Base-by-base conservation (phyloP, 2,888 invertebrate genomes). In the Cordylochernes scorpioides region DNA sequence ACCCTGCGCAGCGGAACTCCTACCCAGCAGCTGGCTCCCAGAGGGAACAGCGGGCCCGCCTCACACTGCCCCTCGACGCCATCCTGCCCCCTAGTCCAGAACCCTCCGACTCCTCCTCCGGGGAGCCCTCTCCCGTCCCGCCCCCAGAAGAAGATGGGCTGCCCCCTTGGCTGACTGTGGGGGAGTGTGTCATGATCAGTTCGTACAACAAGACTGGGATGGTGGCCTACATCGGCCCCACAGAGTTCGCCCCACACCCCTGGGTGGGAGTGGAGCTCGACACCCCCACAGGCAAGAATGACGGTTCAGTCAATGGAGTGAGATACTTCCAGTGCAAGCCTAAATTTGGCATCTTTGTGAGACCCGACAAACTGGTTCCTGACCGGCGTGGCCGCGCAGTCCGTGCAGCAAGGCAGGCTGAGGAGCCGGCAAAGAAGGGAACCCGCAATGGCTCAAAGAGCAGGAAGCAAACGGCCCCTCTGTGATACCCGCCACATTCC, bases 191-290 rank as follows among this genome's bases (percentile, higher is more conserved):
- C 31, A 62, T 72, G 45, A 70, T 80, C 45, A 67, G 78, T 41
- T 74, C 80, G 36, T 72, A 71, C 51, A 72, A 71, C 53, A 68
- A 68, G 42, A 69, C 73, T 25, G 82, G 82, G 34, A 67, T 74
- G 6, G 68, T 84, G 36, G 71, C 72, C 12, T 82, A 70, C 51
- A 61, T 80, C 32, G 82, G 84, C 15, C 65, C 67, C 40, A 78
- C 84, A 35, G 74, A 68, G 44, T 71, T 71, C 56, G 72, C 84
- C 36, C 32, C 46, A 14, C 86, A 86, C 8, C 64, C 65, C 10
- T 88, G 86, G 86, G 68, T 84, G 45, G 86, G 88, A 29, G 70
- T 88, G 8, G 78, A 74, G 44, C 59, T 88, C 7, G 84, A 86
- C 54, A 71, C 77, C 24, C 77, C 84, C 13, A 78, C 74, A 43